A percentile compares a stretch with the other conserved stretches of the same genome.
Conservation (phyloP, 1,140 invertebrate genomes). For the Muscidifurax raptorellus region DNA sequence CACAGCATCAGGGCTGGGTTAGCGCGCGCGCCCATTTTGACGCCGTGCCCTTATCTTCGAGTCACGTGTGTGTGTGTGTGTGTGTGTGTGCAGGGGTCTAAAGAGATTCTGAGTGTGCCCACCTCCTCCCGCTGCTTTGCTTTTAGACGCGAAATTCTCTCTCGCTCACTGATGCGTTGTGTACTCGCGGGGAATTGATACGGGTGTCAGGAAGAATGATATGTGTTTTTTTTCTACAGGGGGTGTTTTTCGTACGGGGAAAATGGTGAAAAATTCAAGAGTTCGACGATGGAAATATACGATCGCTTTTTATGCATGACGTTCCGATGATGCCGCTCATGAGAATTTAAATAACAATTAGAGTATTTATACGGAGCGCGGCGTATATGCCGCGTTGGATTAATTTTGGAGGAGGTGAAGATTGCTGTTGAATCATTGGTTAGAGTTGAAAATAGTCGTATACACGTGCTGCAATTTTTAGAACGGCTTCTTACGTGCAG, state of each 20-base stretch:
- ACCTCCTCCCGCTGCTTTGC: background rate
- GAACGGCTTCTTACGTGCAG: no score
- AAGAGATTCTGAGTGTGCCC: background rate
- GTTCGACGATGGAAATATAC: no score
- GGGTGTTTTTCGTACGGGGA: background rate
- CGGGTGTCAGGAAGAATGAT: background rate
- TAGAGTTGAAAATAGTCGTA: no score
- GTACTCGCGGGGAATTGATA: background rate
- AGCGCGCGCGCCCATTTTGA: slow-evolving; percentile 73
- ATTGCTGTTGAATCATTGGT: no score
- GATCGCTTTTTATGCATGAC: no score
- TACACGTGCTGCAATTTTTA: no score
- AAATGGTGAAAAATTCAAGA: background rate
- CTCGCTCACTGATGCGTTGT: no score
- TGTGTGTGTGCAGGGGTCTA: background rate
- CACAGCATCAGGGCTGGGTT: slow-evolving; percentile 57
- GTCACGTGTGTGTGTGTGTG: slow-evolving; percentile 27
- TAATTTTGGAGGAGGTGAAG: no score
- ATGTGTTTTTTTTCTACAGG: background rate
- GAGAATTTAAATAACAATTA: no score
- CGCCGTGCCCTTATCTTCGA: slow-evolving; percentile 52
- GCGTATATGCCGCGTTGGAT: no score
- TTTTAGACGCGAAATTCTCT: background rate
- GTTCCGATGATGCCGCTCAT: no score
- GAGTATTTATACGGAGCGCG: no score